Evolutionary conservation across 2,888 invertebrate species (phyloP).

Genomic region (Orgyia antiqua): DNA sequence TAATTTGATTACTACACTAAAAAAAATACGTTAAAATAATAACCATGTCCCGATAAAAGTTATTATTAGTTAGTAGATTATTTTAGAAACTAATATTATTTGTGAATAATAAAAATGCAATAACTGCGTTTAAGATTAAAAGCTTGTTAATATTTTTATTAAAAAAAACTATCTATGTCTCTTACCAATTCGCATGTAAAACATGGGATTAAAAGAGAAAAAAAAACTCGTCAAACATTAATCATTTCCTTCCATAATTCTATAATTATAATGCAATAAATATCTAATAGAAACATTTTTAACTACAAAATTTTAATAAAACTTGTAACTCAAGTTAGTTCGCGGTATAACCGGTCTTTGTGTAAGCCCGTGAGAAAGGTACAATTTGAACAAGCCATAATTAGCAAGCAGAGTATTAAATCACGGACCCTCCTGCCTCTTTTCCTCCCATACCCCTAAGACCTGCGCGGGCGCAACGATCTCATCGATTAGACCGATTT

Average conservation of each 20-base stretch:
- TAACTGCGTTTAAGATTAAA: too few relatives aligned
- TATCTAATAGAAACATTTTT: conserved; percentile 20
- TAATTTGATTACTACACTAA: too few relatives aligned
- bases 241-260: conserved; percentile 26
- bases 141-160: too few relatives aligned
- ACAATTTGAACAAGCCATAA: conserved; percentile 77
- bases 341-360: conserved; percentile 36
- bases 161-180: not conserved
- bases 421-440: conserved; percentile 49
- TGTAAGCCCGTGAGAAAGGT: conserved; percentile 65
- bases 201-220: conserved; percentile 6
- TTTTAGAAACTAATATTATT: too few relatives aligned
- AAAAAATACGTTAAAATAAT: too few relatives aligned
- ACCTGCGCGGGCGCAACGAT: conserved; percentile 27
- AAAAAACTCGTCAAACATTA: conserved; percentile 16
- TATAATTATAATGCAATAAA: conserved; percentile 28
- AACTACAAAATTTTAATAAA: conserved; percentile 18
- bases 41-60: too few relatives aligned
- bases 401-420: conserved; percentile 72
- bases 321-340: conserved; percentile 14
- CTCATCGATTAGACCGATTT: conserved; percentile 30
- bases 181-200: conserved; percentile 7
- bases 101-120: too few relatives aligned
- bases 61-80: too few relatives aligned
- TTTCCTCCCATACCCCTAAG: conserved; percentile 14